Conservation (phyloP, 2,113 vertebrate species). For the Rynchops niger region DNA sequence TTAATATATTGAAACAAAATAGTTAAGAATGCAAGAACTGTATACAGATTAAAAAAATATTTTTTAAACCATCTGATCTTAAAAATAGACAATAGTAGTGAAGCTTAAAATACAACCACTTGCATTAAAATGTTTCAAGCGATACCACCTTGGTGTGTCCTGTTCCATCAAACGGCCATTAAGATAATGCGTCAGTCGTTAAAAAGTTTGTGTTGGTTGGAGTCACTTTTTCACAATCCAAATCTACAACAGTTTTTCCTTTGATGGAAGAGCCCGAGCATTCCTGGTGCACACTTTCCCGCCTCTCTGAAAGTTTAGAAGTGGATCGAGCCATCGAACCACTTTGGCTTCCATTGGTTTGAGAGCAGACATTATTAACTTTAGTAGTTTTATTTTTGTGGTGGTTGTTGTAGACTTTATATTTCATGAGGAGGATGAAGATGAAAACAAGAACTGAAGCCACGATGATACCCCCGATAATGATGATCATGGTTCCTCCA, state of each 20-base stretch:
- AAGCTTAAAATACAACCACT: slow-evolving; percentile 51
- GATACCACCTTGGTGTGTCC: background rate
- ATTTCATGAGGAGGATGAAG: slow-evolving; percentile 91
- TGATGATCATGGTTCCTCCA: slow-evolving; percentile 96
- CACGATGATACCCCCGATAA: slow-evolving; percentile 93
- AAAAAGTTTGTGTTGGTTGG: background rate
- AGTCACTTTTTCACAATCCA: slow-evolving; percentile 20
- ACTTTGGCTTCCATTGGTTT: slow-evolving; percentile 81
- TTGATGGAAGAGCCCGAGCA: slow-evolving; percentile 25
- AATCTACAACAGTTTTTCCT: slow-evolving; percentile 5
- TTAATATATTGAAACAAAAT: slow-evolving; percentile 64
- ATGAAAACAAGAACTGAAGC: slow-evolving; percentile 94
- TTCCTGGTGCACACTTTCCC: slow-evolving; percentile 31
- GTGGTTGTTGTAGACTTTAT: slow-evolving; percentile 89
- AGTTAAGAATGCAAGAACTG: slow-evolving; percentile 57
- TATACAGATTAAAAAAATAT: slow-evolving; percentile 68
- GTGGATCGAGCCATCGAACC: slow-evolving; percentile 71
- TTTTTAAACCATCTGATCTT: slow-evolving; percentile 68
- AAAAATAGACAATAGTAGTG: slow-evolving; percentile 70
- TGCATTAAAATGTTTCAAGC: background rate
- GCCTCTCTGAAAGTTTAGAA: slow-evolving; percentile 61
- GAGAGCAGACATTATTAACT: slow-evolving; percentile 72
- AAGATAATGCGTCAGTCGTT: background rate
- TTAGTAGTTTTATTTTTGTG: slow-evolving; percentile 77
- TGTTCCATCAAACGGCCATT: background rate